Evolutionary conservation across 1,140 invertebrate species (phyloP).

Genomic region (Drosophila ironensis): DNA sequence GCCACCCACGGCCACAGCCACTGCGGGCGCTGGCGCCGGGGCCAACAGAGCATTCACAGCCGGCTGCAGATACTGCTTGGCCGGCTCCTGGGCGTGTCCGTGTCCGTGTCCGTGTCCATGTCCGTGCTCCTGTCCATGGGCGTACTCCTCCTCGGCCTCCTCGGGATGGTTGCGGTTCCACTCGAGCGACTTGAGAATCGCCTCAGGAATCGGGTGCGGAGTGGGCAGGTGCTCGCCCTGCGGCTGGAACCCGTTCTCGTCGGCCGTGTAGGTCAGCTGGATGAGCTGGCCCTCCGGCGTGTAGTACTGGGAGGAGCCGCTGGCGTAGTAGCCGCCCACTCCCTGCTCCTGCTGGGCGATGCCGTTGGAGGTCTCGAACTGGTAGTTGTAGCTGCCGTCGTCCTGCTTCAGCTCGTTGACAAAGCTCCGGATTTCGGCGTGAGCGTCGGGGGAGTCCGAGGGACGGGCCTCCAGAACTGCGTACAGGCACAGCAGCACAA

Average conservation of each 20-base stretch:
- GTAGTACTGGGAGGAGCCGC: conserved; percentile 67
- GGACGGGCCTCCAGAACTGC: conserved; percentile 32
- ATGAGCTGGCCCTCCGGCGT: conserved; percentile 82
- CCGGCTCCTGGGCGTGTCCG: conserved; percentile 27
- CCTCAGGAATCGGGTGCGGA: conserved; percentile 81
- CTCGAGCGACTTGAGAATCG: conserved; percentile 81
- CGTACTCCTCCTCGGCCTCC: conserved; percentile 49
- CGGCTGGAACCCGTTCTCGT: conserved; percentile 85
- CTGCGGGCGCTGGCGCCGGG: conserved; percentile 14
- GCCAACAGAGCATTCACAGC: conserved; percentile 27
- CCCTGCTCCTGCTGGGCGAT: conserved; percentile 85
- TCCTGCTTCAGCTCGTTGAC: conserved; percentile 62
- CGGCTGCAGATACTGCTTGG: conserved; percentile 55
- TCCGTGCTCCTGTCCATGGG: conserved; percentile 23
- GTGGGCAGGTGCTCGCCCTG: conserved; percentile 83
- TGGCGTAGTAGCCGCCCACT: conserved; percentile 71
- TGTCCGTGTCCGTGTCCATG: conserved; percentile 18
- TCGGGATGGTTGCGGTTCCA: conserved; percentile 83
- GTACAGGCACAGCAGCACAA: conserved; percentile 37
- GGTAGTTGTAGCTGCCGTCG: conserved; percentile 83
- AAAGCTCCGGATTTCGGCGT: conserved; percentile 69
- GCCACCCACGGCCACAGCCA: conserved; percentile 8
- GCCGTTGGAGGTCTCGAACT: conserved; percentile 85
- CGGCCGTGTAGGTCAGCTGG: conserved; percentile 84
- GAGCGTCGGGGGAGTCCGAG: conserved; percentile 59